phyloP scores from a whole-genome alignment of 2,113 vertebrate genomes.

The Pao palembangensis region DNA sequence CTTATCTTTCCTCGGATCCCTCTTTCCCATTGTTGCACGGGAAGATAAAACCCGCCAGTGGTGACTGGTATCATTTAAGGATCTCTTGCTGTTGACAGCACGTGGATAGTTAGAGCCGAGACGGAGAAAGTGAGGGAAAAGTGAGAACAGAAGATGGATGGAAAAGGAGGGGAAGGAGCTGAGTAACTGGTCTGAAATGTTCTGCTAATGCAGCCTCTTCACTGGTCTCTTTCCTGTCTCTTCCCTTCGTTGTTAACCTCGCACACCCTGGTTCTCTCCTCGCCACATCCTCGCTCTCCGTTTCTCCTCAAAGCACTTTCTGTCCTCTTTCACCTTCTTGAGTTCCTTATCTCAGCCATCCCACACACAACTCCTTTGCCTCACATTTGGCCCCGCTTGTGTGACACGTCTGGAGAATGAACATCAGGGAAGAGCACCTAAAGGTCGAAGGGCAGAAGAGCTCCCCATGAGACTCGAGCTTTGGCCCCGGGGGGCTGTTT shows the following conservation, averaged over 20 bases:
- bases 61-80: conserved; percentile 69
- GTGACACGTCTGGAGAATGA: conserved; percentile 57
- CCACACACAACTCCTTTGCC: conserved; percentile 33
- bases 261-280: conserved; percentile 13
- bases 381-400: conserved; percentile 50
- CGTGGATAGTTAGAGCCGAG: conserved; percentile 65
- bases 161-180: conserved; percentile 38
- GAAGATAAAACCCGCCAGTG: conserved; percentile 70
- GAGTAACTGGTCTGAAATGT: conserved; percentile 68
- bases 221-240: conserved; percentile 45
- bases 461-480: conserved; percentile 50
- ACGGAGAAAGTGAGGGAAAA: conserved; percentile 18
- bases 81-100: conserved; percentile 73
- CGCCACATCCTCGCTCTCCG: conserved; percentile 7
- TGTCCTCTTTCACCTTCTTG: conserved; percentile 68
- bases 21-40: conserved; percentile 67
- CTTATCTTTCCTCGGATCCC: conserved; percentile 67
- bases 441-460: conserved; percentile 54
- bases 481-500: conserved; percentile 47
- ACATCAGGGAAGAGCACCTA: conserved; percentile 59
- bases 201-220: conserved; percentile 60
- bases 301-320: conserved; percentile 41
- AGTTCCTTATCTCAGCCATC: conserved; percentile 40
- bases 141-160: conserved; percentile 28
- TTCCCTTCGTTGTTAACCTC: conserved; percentile 31